phyloP scores from a whole-genome alignment of 2,888 invertebrate species.

The Pristionchus maxplancki region DNA sequence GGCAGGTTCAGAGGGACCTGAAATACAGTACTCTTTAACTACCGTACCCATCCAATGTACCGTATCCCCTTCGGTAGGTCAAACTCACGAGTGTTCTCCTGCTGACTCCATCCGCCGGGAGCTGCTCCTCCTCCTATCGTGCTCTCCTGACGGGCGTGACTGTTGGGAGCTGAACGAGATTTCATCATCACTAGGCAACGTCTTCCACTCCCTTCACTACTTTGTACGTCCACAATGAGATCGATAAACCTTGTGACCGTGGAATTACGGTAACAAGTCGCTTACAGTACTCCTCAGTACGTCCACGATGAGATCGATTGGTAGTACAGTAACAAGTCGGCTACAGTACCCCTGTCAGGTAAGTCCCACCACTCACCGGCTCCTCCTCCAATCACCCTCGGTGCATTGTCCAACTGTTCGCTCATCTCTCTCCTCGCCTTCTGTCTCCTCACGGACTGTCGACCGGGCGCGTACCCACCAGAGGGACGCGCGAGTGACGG shows the following conservation, averaged over 20 bases:
- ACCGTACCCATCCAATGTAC: not conserved
- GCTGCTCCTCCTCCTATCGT: not conserved
- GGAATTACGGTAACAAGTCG: too few species aligned
- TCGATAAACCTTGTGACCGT: too few species aligned
- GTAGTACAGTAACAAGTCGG: too few species aligned
- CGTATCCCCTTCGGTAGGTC: not conserved
- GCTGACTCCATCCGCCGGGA: not conserved
- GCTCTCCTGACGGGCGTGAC: not conserved
- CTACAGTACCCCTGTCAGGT: too few species aligned
- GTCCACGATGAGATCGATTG: too few species aligned
- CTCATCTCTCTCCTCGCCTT: conserved; percentile 9
- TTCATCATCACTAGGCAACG: not conserved
- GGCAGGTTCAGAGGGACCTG: not conserved
- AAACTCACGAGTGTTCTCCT: conserved; percentile 10
- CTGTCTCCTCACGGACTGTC: conserved; percentile 48
- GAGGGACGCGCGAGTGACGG: conserved; percentile 65
- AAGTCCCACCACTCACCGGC: not conserved
- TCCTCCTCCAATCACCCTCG: conserved; percentile 39
- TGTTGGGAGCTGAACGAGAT: conserved; percentile 1
- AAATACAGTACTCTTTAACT: not conserved
- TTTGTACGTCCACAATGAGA: too few species aligned
- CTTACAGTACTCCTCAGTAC: too few species aligned
- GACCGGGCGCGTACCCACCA: conserved; percentile 66
- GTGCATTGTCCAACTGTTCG: conserved; percentile 22
- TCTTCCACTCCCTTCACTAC: too few species aligned